These are phyloP conservation scores for Embiotoca jacksoni DNA, from an alignment of 2,113 vertebrate genomes.

Conservation along the genomic window DNA sequence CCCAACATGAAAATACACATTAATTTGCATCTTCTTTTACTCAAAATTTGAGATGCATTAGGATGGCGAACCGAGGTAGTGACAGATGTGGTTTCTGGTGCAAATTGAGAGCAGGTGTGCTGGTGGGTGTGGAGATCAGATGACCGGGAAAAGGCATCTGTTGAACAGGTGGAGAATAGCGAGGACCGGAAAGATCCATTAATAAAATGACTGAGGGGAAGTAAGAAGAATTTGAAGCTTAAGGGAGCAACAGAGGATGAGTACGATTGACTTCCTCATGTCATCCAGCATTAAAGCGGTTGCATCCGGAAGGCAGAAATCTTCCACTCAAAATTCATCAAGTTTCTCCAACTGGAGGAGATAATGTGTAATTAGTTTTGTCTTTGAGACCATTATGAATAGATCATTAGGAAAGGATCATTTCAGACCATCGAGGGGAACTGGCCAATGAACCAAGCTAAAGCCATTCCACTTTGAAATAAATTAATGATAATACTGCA, in stretches of 20 bases:
- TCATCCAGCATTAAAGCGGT: no score
- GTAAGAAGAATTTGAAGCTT: background rate
- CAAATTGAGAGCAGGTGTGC: constrained; percentile 14
- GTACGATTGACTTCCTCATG: no score
- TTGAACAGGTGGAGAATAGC: background rate
- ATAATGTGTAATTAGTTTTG: constrained; percentile 32
- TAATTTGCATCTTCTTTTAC: background rate
- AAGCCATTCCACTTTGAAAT: constrained; percentile 55
- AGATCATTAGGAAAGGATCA: constrained; percentile 62
- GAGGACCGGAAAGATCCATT: background rate
- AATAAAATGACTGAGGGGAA: background rate
- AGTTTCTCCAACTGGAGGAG: background rate
- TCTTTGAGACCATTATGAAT: constrained; percentile 48
- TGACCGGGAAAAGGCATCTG: constrained; percentile 10
- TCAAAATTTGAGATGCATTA: constrained; percentile 5
- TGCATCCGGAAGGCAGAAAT: no score
- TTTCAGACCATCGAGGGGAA: constrained; percentile 58
- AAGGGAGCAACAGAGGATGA: background rate
- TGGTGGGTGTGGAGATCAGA: background rate
- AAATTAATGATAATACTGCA: constrained; percentile 54
- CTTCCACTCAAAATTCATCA: background rate
- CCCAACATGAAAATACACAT: background rate
- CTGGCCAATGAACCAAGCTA: constrained; percentile 57
- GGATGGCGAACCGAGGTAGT: background rate
- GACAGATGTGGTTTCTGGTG: constrained; percentile 29